A percentile compares a stretch with the other conserved stretches of the same genome.
Conservation (phyloP, 2,888 invertebrate genomes). For the Diarsia mendica region DNA sequence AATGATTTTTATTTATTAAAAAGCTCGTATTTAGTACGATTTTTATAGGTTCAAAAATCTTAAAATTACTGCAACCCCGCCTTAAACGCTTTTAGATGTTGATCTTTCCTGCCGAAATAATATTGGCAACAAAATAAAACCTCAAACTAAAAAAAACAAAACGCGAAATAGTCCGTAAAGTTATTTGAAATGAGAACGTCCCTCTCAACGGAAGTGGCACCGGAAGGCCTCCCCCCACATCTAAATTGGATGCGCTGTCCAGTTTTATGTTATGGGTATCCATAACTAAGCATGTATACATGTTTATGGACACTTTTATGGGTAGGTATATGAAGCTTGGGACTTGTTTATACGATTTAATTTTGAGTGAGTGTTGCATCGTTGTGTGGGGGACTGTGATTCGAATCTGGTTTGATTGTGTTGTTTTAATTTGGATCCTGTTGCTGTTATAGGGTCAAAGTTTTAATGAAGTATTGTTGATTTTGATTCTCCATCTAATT, state of each 20-base stretch:
- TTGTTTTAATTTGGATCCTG: conserved; percentile 1
- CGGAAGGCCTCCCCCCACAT: conserved; percentile 61
- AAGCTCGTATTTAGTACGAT: no score
- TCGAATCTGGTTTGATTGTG: conserved; percentile 1
- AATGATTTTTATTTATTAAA: no score
- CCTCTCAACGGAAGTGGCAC: conserved; percentile 57
- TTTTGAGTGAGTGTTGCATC: conserved; percentile 13
- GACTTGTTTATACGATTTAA: conserved; percentile 40
- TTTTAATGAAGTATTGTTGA: not conserved
- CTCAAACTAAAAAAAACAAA: not conserved
- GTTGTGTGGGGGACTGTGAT: not conserved
- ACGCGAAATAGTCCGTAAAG: conserved; percentile 22
- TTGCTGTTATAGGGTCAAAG: not conserved
- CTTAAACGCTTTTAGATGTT: no score
- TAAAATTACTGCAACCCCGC: no score
- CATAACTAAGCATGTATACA: conserved; percentile 39
- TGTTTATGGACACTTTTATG: conserved; percentile 58
- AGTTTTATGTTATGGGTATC: conserved; percentile 53
- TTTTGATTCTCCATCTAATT: not conserved
- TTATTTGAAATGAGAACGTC: conserved; percentile 52
- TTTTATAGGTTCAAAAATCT: no score
- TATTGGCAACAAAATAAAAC: not conserved
- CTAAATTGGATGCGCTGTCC: conserved; percentile 62
- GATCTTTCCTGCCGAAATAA: no score
- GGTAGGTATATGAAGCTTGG: conserved; percentile 48